Percentiles rank a stretch among this genome's conserved stretches.
These are phyloP conservation scores for Pyxicephalus adspersus DNA, from an alignment of 2,113 vertebrate genomes.

Conservation along the genomic window DNA sequence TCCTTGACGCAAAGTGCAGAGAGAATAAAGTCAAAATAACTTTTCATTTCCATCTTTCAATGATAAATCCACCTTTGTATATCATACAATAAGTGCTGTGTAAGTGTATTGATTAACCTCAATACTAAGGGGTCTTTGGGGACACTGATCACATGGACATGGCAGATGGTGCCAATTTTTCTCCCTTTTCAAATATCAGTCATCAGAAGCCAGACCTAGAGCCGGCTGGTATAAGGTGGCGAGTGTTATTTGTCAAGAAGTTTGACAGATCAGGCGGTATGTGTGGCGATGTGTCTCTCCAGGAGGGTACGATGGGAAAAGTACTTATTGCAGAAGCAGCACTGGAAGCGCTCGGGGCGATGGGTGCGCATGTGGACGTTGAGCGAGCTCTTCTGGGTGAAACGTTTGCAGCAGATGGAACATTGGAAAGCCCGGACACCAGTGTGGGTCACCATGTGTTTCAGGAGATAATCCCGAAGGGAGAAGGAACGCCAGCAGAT, in stretches of 20 bases:
- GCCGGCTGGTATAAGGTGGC: too few species aligned
- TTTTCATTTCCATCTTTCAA: neutral
- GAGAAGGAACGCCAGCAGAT: conserved; percentile 99
- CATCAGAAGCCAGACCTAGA: too few species aligned
- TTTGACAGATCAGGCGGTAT: conserved; percentile 72
- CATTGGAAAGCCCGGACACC: conserved; percentile 98
- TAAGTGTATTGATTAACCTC: neutral
- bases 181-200: too few species aligned
- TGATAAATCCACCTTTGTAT: neutral
- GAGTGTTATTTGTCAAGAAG: too few species aligned
- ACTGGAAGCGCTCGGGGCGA: conserved; percentile 97
- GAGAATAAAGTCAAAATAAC: too few species aligned
- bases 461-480: conserved; percentile 99
- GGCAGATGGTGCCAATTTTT: too few species aligned
- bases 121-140: neutral
- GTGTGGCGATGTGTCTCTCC: conserved; percentile 98
- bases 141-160: too few species aligned
- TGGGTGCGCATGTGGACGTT: conserved; percentile 99
- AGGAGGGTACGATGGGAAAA: conserved; percentile 99
- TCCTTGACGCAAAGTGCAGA: too few species aligned
- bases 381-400: conserved; percentile 99
- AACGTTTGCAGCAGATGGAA: conserved; percentile 99
- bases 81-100: neutral
- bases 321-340: conserved; percentile 99
- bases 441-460: conserved; percentile 99